phyloP scores from a whole-genome alignment of 2,797 vertebrate genomes.

The Chromobotia macracanthus region DNA sequence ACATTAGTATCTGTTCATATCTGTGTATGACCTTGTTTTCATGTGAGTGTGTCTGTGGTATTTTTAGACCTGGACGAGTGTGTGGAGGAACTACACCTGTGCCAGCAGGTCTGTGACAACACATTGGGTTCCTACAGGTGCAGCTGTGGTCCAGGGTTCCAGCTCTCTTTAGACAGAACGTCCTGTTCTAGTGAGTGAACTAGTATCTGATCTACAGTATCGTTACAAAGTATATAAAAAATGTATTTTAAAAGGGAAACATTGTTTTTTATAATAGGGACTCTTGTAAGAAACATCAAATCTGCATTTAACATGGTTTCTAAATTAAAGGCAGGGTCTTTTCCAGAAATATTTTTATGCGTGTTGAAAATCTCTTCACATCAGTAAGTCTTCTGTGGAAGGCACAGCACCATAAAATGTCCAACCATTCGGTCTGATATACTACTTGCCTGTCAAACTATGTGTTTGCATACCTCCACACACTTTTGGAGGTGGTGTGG shows the following conservation, averaged over 20 bases:
- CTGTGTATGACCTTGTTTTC: conserved; percentile 36
- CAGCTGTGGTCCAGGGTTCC: conserved; percentile 65
- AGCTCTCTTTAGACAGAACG: conserved; percentile 49
- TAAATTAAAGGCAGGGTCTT: no score
- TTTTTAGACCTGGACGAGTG: conserved; percentile 72
- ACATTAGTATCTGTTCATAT: not conserved
- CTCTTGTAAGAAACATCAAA: no score
- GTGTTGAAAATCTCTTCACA: no score
- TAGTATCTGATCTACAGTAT: not conserved
- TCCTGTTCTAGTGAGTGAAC: conserved; percentile 56
- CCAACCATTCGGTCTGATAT: no score
- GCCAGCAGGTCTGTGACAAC: conserved; percentile 71
- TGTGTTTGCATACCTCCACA: no score
- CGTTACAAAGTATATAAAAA: not conserved
- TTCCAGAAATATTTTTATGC: no score
- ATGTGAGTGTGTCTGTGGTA: conserved; percentile 23
- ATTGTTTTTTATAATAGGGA: not conserved
- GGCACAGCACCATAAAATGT: no score
- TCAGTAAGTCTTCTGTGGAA: no score
- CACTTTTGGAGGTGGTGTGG: no score
- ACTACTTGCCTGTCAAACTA: no score
- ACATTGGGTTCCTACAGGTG: conserved; percentile 72
- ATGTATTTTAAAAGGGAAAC: no score
- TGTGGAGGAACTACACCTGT: conserved; percentile 59
- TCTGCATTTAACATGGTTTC: not conserved